A percentile compares a stretch with the other conserved stretches of the same genome.
Evolutionary conservation across 2,113 vertebrate species (phyloP).

Genomic region (Panthera uncia): DNA sequence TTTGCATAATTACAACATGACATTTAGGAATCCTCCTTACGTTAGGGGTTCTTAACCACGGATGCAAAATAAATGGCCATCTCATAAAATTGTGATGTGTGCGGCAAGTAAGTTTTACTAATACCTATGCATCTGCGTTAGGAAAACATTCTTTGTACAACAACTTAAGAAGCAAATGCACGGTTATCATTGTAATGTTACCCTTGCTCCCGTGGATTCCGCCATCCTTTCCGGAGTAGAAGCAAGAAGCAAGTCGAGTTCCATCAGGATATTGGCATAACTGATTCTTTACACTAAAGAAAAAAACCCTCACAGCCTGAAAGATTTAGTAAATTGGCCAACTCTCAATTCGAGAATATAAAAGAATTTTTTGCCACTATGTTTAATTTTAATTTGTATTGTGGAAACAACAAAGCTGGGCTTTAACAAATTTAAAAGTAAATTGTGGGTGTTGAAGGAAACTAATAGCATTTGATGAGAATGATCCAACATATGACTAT

Average conservation of each 20-base stretch:
- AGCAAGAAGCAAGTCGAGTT: neutral
- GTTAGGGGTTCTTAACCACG: neutral
- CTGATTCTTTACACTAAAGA: neutral
- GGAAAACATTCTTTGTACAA: neutral
- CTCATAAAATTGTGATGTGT: neutral
- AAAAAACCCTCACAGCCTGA: neutral
- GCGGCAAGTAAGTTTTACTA: neutral
- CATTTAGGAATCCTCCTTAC: neutral
- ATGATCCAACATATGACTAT: slow-evolving; percentile 24
- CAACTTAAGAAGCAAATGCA: neutral
- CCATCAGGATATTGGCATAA: neutral
- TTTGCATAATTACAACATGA: neutral
- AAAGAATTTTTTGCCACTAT: neutral
- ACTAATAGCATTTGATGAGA: slow-evolving; percentile 19
- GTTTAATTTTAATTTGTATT: slow-evolving; percentile 44
- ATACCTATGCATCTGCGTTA: neutral
- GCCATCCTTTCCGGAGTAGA: neutral
- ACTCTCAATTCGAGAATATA: neutral
- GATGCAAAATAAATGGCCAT: neutral
- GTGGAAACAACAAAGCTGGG: slow-evolving; percentile 8
- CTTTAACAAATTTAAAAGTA: slow-evolving; percentile 22
- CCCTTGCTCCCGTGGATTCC: neutral
- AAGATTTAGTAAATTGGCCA: slow-evolving; percentile 16
- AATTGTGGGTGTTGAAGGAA: slow-evolving; percentile 26
- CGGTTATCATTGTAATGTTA: neutral